Evolutionary conservation across 2,797 vertebrate species (phyloP).

Genomic region (Coracias cyanogaster): DNA sequence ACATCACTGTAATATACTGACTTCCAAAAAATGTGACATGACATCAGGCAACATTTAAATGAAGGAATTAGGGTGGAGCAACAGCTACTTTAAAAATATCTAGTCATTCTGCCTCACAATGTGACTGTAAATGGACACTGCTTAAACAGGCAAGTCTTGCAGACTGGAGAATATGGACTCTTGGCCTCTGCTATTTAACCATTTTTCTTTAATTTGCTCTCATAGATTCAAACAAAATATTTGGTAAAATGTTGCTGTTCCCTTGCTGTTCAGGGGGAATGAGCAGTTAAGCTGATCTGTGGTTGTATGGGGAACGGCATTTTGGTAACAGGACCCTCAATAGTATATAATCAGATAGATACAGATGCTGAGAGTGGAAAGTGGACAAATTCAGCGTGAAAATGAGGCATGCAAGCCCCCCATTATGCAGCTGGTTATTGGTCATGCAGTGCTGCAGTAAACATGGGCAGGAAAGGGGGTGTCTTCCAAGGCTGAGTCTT

Average conservation of each 20-base stretch:
- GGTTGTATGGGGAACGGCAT: background rate
- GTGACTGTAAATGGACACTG: background rate
- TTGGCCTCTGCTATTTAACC: background rate
- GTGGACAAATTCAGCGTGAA: background rate
- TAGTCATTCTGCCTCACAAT: background rate
- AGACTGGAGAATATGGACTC: background rate
- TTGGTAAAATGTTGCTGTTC: background rate
- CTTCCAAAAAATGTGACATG: background rate
- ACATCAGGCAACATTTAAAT: background rate
- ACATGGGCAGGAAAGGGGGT: background rate
- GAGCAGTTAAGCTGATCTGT: background rate
- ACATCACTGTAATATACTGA: background rate
- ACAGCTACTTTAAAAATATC: background rate
- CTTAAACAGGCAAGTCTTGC: background rate
- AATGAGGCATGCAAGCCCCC: background rate
- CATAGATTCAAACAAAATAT: background rate
- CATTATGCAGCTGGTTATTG: background rate
- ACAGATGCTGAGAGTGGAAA: background rate
- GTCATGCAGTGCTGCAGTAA: background rate
- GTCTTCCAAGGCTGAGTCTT: background rate
- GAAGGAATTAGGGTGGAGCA: background rate
- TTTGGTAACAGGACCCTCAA: background rate
- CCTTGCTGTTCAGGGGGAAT: background rate
- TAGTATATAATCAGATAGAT: background rate
- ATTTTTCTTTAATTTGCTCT: background rate